Percentiles rank a stretch among this genome's conserved stretches.
Evolutionary conservation across 1,140 invertebrate genomes (phyloP).

Genomic region (Nasonia vitripennis): DNA sequence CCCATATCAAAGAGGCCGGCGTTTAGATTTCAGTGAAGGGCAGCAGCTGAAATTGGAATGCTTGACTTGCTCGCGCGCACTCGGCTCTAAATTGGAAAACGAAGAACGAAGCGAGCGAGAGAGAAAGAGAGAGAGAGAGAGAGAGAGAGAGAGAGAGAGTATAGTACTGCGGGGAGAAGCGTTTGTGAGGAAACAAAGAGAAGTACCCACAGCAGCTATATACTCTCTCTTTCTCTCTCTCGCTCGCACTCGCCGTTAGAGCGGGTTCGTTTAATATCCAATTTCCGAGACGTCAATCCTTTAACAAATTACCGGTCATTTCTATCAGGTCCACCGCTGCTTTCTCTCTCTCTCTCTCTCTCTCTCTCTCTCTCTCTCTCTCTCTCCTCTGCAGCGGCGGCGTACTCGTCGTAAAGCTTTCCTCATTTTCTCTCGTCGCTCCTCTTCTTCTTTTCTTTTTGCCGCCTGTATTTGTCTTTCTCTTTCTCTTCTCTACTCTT

Average conservation of each 20-base stretch:
- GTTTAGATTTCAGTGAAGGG: conserved; percentile 39
- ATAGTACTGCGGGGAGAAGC: conserved; percentile 7
- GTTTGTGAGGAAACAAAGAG: conserved; percentile 49
- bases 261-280: conserved; percentile 68
- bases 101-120: conserved; percentile 41
- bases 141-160: conserved; percentile 32
- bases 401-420: conserved; percentile 54
- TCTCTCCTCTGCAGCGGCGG: too few species aligned
- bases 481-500: background rate
- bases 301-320: conserved; percentile 68
- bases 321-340: conserved; percentile 51
- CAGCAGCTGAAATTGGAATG: conserved; percentile 49
- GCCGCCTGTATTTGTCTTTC: background rate
- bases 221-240: background rate
- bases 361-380: conserved; percentile 9
- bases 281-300: conserved; percentile 69
- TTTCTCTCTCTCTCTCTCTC: conserved; percentile 3
- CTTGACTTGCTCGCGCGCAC: conserved; percentile 44
- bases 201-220: conserved; percentile 13
- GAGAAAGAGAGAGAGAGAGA: conserved; percentile 4
- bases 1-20: conserved; percentile 40
- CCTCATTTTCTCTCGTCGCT: conserved; percentile 59
- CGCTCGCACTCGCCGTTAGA: background rate
- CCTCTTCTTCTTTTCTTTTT: conserved; percentile 6
- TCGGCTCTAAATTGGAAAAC: conserved; percentile 46